Conservation (phyloP, 2,888 invertebrate genomes). For the Epistrophella euchroma region DNA sequence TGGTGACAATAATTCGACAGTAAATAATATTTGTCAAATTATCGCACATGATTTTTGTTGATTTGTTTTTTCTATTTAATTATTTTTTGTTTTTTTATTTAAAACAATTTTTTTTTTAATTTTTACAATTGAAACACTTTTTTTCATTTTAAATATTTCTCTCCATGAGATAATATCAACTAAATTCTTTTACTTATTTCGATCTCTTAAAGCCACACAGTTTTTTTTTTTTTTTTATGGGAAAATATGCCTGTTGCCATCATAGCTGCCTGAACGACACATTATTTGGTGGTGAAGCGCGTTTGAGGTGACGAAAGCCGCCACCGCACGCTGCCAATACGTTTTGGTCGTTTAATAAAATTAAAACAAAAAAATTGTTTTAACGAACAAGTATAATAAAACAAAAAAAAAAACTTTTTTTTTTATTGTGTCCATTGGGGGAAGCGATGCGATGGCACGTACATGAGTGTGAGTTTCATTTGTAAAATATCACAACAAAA, state of each 20-base stretch:
- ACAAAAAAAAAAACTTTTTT: background rate
- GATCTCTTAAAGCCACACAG: conserved; percentile 42
- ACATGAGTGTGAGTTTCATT: background rate
- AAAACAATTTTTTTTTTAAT: background rate
- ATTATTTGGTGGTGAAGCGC: background rate
- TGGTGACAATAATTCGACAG: conserved; percentile 36
- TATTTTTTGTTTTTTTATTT: background rate
- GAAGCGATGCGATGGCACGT: background rate
- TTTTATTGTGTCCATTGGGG: conserved; percentile 1
- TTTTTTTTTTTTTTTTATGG: conserved; percentile 11
- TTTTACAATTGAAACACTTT: conserved; percentile 23
- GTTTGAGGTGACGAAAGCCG: background rate
- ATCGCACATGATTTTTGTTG: conserved; percentile 36
- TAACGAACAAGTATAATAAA: background rate
- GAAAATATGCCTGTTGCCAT: background rate
- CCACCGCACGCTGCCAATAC: background rate
- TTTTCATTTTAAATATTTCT: conserved; percentile 4
- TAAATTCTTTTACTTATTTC: conserved; percentile 53
- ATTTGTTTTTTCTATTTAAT: background rate
- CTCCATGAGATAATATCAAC: conserved; percentile 47
- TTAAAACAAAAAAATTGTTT: conserved; percentile 5
- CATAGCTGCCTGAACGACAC: background rate
- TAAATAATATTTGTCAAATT: conserved; percentile 37
- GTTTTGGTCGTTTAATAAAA: conserved; percentile 5
- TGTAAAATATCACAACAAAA: background rate